Evolutionary conservation across 2,888 invertebrate species (phyloP), one percentile per base, ranked within the genome.

Genomic region (Caenorhabditis sp.): DNA sequence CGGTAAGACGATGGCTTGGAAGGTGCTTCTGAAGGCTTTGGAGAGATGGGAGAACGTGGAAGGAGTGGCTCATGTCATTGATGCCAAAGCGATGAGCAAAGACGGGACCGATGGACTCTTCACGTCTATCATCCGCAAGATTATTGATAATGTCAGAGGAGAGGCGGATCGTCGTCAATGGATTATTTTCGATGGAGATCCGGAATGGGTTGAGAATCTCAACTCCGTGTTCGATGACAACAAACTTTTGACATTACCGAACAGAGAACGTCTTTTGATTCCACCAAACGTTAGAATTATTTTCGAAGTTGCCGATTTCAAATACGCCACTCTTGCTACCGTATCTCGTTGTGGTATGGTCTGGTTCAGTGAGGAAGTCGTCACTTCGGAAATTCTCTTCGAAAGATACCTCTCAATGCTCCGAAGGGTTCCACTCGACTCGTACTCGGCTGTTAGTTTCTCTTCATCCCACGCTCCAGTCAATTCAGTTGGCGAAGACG

Each of bases 331-430:
- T 0, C 93, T 99, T 85, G 99, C 99, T 20, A 99, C 99, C 0
- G 99, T 99, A 0, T 98, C 98, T 5, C 96, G 99, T 93, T 99
- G 99, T 92, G 99, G 99, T 85, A 99, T 99, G 99, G 98, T 99
- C 53, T 99, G 99, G 99, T 99, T 99, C 94, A 97, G 97, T 11
- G 98, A 99, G 92, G 98, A 99, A 92, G 87, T 99, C 0, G 94
- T 99, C 6, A 96, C 97, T 0, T 96, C 97, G 0, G 98, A 98
- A 93, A 99, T 99, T 98, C 96, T 98, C 89, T 98, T 97, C 93
- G 97, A 98, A 91, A 96, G 98, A 93, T 99, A 96, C 93, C 94
- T 99, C 90, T 93, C 95, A 88, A 94, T 96, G 77, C 93, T 99
- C 90, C 80, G 87, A 15, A 83, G 85, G 53, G 81, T 89, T 6